phyloP scores from a whole-genome alignment of 1,140 invertebrate species.

The Bombus superbus region DNA sequence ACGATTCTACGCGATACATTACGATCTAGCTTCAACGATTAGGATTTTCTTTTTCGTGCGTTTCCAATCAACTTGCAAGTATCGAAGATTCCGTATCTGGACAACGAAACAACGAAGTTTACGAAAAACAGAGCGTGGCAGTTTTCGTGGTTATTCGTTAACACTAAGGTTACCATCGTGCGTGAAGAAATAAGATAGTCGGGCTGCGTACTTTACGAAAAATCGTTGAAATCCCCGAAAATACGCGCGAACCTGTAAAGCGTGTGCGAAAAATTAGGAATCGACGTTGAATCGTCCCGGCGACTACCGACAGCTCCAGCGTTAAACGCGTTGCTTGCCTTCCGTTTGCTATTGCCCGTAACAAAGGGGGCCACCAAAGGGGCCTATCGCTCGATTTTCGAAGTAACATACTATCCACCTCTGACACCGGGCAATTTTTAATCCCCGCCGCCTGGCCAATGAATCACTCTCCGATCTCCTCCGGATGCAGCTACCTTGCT shows the following conservation, averaged over 20 bases:
- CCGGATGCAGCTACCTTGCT: constrained; percentile 44
- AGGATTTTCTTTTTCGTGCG: background rate
- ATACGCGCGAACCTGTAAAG: background rate
- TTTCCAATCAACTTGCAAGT: too few species aligned
- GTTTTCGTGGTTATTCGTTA: too few species aligned
- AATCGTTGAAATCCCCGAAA: background rate
- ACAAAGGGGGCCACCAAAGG: background rate
- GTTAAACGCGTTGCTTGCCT: background rate
- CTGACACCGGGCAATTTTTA: constrained; percentile 52
- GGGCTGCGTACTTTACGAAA: too few species aligned
- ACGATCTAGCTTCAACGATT: background rate
- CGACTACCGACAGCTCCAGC: fast-evolving
- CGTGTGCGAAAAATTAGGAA: background rate
- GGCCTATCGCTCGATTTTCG: constrained; percentile 46
- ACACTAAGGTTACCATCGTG: too few species aligned
- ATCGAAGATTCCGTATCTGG: too few species aligned
- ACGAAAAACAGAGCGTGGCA: too few species aligned
- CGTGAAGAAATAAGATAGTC: too few species aligned
- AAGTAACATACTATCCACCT: constrained; percentile 41
- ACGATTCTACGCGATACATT: background rate
- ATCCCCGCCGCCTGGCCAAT: constrained; percentile 42
- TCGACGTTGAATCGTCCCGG: background rate
- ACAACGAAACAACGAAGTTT: too few species aligned
- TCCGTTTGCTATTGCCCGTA: background rate
- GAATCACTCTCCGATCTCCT: constrained; percentile 53